Conservation (phyloP, 2,797 vertebrate genomes). For the Mormyrops boulengeri region DNA sequence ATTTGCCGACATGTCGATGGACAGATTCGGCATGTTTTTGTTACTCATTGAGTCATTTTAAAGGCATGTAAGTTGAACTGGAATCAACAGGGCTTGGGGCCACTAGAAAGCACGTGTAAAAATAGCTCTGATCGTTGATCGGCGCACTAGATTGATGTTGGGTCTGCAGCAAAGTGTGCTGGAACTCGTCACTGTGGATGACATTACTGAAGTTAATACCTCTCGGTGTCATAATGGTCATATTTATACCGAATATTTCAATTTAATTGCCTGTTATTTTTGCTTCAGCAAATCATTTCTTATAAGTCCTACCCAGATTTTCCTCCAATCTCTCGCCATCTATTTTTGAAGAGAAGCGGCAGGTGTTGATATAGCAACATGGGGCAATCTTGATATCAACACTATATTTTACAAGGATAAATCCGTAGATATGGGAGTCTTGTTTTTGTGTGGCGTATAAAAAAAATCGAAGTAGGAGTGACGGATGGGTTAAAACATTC, state of each 20-base stretch:
- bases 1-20: neutral
- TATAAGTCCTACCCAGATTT: neutral
- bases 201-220: neutral
- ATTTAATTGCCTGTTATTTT: constrained; percentile 1
- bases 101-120: neutral
- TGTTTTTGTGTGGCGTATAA: neutral
- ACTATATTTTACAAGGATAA: neutral
- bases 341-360: neutral
- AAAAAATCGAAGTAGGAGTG: neutral
- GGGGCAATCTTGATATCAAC: neutral
- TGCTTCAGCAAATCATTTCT: neutral
- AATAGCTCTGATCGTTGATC: neutral
- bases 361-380: neutral
- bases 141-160: neutral
- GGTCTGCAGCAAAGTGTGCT: neutral
- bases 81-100: neutral
- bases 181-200: neutral
- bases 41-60: neutral
- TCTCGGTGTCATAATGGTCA: neutral
- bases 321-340: neutral
- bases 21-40: neutral
- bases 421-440: neutral
- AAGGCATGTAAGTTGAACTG: neutral
- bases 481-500: neutral
- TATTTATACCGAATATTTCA: neutral